Conservation (phyloP, 1,140 invertebrate species). For the Drosophila pallidifrons region DNA sequence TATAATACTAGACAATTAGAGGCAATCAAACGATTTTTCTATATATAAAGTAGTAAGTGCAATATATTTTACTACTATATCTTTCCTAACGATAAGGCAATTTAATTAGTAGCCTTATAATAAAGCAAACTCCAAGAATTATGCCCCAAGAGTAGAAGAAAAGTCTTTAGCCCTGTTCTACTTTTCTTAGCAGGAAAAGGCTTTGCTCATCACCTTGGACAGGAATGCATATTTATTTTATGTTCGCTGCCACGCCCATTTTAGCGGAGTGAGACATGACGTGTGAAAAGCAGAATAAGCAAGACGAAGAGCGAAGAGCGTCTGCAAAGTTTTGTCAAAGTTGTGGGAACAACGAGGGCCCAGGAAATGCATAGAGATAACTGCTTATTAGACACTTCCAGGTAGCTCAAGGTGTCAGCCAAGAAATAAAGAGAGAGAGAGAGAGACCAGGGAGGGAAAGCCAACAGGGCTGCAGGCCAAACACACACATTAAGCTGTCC, state of each 20-base stretch:
- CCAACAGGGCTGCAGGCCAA: not conserved
- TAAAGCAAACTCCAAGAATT: no score
- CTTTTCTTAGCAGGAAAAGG: not conserved
- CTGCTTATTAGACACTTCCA: constrained; percentile 9
- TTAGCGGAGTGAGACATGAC: not conserved
- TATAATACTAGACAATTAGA: no score
- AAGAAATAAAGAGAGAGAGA: no score
- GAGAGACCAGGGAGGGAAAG: not conserved
- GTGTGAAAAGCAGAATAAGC: constrained; percentile 4
- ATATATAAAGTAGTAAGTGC: no score
- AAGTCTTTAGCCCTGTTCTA: no score
- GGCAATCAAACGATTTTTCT: no score
- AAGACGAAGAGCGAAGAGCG: not conserved
- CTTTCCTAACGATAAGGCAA: no score
- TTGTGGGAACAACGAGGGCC: constrained; percentile 4
- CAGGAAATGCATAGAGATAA: constrained; percentile 17
- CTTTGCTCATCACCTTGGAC: not conserved
- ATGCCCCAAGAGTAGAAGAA: no score
- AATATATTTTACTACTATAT: no score
- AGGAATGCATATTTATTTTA: not conserved
- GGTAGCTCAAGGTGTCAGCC: not conserved
- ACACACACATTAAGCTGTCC: constrained; percentile 5
- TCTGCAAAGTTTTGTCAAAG: constrained; percentile 18
- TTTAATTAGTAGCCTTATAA: no score
- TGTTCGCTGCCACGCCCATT: constrained; percentile 8